Percentiles rank a stretch among this genome's conserved stretches.
These are phyloP conservation scores for Semnornis frantzii DNA, from an alignment of 2,113 vertebrate genomes.

Conservation along the genomic window DNA sequence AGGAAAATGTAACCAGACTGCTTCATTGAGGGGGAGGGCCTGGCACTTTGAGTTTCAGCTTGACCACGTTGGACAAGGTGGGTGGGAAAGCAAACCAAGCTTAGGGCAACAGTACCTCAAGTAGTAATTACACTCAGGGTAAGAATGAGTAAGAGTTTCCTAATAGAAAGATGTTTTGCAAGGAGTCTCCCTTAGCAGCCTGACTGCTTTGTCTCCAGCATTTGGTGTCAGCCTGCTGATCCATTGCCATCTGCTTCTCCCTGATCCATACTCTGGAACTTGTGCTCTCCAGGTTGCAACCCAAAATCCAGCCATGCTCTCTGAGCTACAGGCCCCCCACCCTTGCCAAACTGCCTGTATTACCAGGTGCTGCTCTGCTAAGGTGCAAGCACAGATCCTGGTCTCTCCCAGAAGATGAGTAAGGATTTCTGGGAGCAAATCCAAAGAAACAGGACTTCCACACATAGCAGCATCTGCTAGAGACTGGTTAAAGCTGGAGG, in stretches of 20 bases:
- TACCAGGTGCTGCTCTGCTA: not conserved
- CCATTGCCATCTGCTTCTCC: not conserved
- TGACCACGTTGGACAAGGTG: not conserved
- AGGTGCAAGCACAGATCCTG: not conserved
- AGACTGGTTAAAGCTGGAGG: too few relatives aligned
- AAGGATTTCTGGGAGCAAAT: too few relatives aligned
- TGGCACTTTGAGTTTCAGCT: not conserved
- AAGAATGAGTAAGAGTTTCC: not conserved
- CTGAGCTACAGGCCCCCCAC: not conserved
- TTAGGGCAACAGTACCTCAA: not conserved
- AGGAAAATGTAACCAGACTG: not conserved
- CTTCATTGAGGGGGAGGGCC: rapidly evolving
- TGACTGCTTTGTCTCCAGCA: not conserved
- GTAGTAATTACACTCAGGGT: not conserved
- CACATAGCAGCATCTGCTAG: too few relatives aligned
- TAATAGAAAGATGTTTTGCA: not conserved
- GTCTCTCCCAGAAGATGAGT: not conserved
- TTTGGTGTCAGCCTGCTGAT: not conserved
- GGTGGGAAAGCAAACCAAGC: not conserved
- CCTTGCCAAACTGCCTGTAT: not conserved
- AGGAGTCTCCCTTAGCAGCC: not conserved
- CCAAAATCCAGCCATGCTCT: not conserved
- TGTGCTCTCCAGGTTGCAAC: not conserved
- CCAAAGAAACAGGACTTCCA: too few relatives aligned
- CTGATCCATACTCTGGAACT: not conserved